Evolutionary conservation across 2,888 invertebrate genomes (phyloP), one percentile per base, ranked within the genome.

Genomic region (Conistra vaccinii): DNA sequence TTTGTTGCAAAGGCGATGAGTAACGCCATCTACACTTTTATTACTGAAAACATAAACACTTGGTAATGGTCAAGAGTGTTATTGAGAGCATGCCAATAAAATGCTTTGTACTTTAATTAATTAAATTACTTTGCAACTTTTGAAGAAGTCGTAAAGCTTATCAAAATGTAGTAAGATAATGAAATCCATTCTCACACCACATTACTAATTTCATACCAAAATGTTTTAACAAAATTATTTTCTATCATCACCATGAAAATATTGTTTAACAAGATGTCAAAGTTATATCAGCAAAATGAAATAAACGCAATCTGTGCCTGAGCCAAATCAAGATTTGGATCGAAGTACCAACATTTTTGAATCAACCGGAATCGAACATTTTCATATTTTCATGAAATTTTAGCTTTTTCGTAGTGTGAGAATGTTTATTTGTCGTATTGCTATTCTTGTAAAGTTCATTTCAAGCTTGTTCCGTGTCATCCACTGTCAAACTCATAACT

Each of bases 401-500:
- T 42, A 57, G 39, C 9, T 67, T 70, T 20, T 32, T 1, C 20
- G 84, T 86, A 51, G 80, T 88, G 85, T 88, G 87, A 80, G 86
- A 88, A 87, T 85, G 78, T 45, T 48, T 76, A 53, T 23, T 20
- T 85, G 77, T 85, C 58, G 68, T 81, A 80, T 69, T 35, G 84
- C 63, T 77, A 76, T 76, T 75, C 29, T 71, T 74, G 63, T 70
- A 26, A 60, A 65, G 29, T 91, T 90, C 86, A 88, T 94, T 94
- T 91, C 89, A 91, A 92, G 94, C 94, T 95, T 92, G 80, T 92
- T 92, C 85, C 89, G 87, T 88, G 88, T 89, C 92, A 92, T 92
- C 87, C 91, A 91, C 88, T 90, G 87, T 90, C 89, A 86, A 88
- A 91, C 87, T 91, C 93, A 94, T 93, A 86, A 85, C 69, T 86